These are phyloP conservation scores for Folsomia candida DNA, from an alignment of 2,888 invertebrate species.

Conservation along the genomic window DNA sequence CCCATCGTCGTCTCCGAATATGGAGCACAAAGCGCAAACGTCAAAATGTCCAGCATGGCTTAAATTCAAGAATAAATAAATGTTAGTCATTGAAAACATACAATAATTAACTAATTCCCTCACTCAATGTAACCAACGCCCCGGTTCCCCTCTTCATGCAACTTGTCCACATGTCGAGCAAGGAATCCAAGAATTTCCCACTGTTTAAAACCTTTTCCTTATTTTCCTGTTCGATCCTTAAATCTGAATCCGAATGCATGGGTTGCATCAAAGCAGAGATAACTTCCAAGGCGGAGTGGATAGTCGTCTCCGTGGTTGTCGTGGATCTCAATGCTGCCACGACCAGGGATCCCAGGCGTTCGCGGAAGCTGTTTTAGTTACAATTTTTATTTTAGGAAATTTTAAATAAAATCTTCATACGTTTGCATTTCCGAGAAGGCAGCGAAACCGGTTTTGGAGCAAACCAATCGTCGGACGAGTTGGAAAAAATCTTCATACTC, in stretches of 20 bases:
- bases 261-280: slow-evolving; percentile 98
- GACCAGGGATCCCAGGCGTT: slow-evolving; percentile 89
- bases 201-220: slow-evolving; percentile 92
- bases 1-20: slow-evolving; percentile 96
- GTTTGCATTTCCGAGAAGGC: slow-evolving; percentile 87
- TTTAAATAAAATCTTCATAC: slow-evolving; percentile 58
- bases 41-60: slow-evolving; percentile 96
- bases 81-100: no score
- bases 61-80: no score
- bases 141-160: slow-evolving; percentile 94
- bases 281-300: slow-evolving; percentile 95
- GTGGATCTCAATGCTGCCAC: slow-evolving; percentile 77
- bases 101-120: no score
- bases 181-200: slow-evolving; percentile 83
- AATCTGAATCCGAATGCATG: slow-evolving; percentile 91
- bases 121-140: slow-evolving; percentile 89
- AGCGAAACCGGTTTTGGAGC: slow-evolving; percentile 96
- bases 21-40: slow-evolving; percentile 95
- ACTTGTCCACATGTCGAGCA: slow-evolving; percentile 90
- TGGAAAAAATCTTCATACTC: slow-evolving; percentile 95
- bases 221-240: slow-evolving; percentile 96
- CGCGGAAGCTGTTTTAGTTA: slow-evolving; percentile 65
- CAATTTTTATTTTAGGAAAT: background rate
- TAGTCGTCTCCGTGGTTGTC: slow-evolving; percentile 77
- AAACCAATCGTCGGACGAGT: slow-evolving; percentile 84